Percentiles rank a stretch among this genome's conserved stretches.
phyloP scores from a whole-genome alignment of 2,888 invertebrate species.

The Lepidochrysops patricia region DNA sequence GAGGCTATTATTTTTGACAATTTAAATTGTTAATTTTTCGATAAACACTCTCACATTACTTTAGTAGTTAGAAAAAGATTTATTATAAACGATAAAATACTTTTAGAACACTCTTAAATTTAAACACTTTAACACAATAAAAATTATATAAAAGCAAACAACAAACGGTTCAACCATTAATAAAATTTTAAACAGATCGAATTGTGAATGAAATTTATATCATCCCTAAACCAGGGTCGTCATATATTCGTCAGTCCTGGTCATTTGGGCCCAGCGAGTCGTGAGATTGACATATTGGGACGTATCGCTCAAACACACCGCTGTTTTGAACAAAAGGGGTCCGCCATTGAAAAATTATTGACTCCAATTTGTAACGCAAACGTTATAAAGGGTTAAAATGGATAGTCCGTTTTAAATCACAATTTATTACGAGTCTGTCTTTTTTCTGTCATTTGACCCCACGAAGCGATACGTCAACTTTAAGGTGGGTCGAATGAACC shows the following conservation, averaged over 20 bases:
- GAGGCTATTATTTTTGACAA: background rate
- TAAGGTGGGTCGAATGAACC: background rate
- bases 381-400: constrained; percentile 13
- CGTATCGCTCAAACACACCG: constrained; percentile 43
- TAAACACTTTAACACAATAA: background rate
- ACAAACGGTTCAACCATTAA: background rate
- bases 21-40: background rate
- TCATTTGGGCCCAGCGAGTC: constrained; percentile 44
- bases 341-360: constrained; percentile 56
- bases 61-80: too few species aligned
- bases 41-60: background rate
- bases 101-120: background rate
- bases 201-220: constrained; percentile 22
- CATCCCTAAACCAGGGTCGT: constrained; percentile 19
- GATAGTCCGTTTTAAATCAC: constrained; percentile 6
- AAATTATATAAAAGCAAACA: background rate
- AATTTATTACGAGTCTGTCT: background rate
- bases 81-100: too few species aligned
- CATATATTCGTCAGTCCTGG: constrained; percentile 31
- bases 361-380: constrained; percentile 35
- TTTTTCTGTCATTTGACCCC: background rate
- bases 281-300: constrained; percentile 53
- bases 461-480: background rate
- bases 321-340: constrained; percentile 41
- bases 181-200: constrained; percentile 15